Percentiles rank a stretch among this genome's conserved stretches.
Evolutionary conservation across 1,140 invertebrate species (phyloP).

Genomic region (Hormaphis cornu): DNA sequence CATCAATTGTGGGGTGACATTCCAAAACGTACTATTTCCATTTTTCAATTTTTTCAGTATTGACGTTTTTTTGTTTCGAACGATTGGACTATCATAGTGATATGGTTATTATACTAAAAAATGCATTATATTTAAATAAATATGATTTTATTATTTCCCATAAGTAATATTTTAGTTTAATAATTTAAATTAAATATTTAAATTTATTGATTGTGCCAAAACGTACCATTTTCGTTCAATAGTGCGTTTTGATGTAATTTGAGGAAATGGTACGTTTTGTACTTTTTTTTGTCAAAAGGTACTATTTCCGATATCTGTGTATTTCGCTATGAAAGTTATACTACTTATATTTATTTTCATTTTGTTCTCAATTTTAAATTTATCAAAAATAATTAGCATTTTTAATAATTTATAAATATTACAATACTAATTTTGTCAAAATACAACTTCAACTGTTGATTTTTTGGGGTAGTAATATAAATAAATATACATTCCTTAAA

Average conservation of each 20-base stretch:
- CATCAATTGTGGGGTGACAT: neutral
- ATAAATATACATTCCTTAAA: neutral
- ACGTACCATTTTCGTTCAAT: neutral
- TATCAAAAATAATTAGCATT: neutral
- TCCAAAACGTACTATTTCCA: neutral
- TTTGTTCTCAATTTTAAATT: neutral
- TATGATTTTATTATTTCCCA: neutral
- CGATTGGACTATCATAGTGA: too few species aligned
- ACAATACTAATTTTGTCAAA: too few species aligned
- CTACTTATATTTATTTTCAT: neutral
- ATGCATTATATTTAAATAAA: neutral
- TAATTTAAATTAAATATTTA: neutral
- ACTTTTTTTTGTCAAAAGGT: neutral
- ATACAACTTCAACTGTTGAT: neutral
- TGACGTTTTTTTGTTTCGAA: neutral
- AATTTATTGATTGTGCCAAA: neutral
- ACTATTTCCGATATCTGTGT: neutral
- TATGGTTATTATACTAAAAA: neutral
- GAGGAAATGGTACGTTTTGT: too few species aligned
- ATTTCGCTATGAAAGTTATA: neutral
- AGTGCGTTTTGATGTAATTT: too few species aligned
- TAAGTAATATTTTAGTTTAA: neutral
- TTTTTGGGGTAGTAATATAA: neutral
- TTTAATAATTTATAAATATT: neutral
- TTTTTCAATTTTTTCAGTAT: neutral